These are phyloP conservation scores for Polymixis flavicincta DNA, from an alignment of 2,888 invertebrate species.

Conservation along the genomic window DNA sequence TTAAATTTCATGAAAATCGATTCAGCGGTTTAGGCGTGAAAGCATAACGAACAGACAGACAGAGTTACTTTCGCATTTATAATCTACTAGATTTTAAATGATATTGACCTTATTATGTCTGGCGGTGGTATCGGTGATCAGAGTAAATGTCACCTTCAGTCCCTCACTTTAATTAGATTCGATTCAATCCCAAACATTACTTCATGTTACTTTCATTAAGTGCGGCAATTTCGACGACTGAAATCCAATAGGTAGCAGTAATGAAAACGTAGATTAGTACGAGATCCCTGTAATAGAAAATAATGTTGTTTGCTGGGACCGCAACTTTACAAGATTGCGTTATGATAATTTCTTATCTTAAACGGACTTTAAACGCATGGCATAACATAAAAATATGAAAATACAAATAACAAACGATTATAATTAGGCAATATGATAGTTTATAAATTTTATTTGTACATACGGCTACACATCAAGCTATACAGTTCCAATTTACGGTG, in stretches of 20 bases:
- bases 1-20: no score
- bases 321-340: neutral
- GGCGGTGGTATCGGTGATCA: conserved; percentile 38
- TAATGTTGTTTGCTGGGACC: conserved; percentile 14
- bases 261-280: conserved; percentile 53
- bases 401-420: neutral
- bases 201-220: conserved; percentile 59
- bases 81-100: no score
- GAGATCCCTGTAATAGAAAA: conserved; percentile 21
- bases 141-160: conserved; percentile 44
- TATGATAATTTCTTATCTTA: neutral
- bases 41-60: no score
- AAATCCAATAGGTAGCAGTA: conserved; percentile 47
- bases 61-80: no score
- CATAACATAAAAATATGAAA: neutral
- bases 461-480: no score
- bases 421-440: no score
- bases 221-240: conserved; percentile 41
- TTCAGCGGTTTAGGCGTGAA: no score
- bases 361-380: neutral
- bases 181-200: conserved; percentile 56
- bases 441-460: no score
- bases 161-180: conserved; percentile 52
- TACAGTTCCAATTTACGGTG: no score
- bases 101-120: conserved; percentile 37